These are phyloP conservation scores for Hippoglossus hippoglossus DNA, from an alignment of 2,797 vertebrate species.

Conservation along the genomic window DNA sequence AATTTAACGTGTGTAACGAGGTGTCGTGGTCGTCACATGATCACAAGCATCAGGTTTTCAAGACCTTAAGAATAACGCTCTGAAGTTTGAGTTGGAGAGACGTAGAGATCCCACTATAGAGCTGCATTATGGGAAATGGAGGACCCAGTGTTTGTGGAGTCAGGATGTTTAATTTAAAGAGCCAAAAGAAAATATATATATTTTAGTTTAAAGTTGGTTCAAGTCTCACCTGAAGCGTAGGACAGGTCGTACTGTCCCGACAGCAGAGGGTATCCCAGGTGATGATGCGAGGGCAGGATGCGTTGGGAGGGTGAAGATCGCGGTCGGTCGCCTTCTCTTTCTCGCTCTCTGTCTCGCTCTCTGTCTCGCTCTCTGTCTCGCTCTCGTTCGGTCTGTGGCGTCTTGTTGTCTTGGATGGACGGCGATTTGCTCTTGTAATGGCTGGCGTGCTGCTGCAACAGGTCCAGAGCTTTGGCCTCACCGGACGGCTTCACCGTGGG, in stretches of 20 bases:
- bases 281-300: conserved; percentile 93
- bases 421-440: conserved; percentile 98
- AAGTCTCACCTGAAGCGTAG: conserved; percentile 91
- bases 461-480: conserved; percentile 95
- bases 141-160: no score
- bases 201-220: background rate
- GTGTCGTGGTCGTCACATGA: background rate
- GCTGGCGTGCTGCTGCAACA: conserved; percentile 96
- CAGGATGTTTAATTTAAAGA: background rate
- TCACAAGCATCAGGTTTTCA: no score
- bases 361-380: conserved; percentile 68
- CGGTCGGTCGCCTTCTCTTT: conserved; percentile 88
- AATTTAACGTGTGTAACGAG: background rate
- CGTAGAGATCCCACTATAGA: no score
- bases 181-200: no score
- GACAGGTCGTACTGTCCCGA: conserved; percentile 95
- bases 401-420: conserved; percentile 92
- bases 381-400: conserved; percentile 86
- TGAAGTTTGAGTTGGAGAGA: no score
- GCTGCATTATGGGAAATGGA: no score
- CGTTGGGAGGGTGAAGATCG: conserved; percentile 94
- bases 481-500: conserved; percentile 91
- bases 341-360: conserved; percentile 74
- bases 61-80: no score
- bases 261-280: conserved; percentile 93